Conservation (phyloP, 2,797 vertebrate species). For the Sebastes kiyomatsui region DNA sequence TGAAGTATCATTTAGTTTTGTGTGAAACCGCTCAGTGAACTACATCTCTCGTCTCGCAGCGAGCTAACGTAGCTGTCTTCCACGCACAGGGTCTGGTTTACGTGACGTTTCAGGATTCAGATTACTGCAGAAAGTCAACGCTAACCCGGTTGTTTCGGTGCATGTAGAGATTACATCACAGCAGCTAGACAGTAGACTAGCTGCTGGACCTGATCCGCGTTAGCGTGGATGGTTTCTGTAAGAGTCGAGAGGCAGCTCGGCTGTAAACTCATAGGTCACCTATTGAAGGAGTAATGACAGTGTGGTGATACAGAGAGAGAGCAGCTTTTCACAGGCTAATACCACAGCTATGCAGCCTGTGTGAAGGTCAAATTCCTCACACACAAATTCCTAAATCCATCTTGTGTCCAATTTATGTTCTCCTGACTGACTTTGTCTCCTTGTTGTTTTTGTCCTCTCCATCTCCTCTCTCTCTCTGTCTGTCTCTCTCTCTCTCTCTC, state of each 20-base stretch:
- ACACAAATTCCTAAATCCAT: constrained; percentile 7
- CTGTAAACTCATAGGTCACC: background rate
- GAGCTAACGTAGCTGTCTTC: no score
- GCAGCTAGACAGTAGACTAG: background rate
- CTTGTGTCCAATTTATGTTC: background rate
- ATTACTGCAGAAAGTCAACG: background rate
- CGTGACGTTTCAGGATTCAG: background rate
- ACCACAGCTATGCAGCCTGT: constrained; percentile 22
- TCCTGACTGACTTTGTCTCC: background rate
- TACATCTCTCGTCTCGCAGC: no score
- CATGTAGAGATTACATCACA: background rate
- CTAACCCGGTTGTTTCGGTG: background rate
- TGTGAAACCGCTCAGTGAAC: no score
- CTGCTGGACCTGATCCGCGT: no score
- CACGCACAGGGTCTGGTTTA: no score
- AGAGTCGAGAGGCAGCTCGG: background rate
- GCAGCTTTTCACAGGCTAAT: constrained; percentile 13
- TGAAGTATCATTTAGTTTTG: no score
- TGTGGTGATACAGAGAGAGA: constrained; percentile 5
- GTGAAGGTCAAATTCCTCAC: constrained; percentile 41
- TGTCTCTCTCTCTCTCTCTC: background rate
- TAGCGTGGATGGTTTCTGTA: background rate
- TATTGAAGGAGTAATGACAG: constrained; percentile 8
- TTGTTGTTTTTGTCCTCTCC: background rate
- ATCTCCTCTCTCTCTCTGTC: background rate